Conservation (phyloP, 2,888 invertebrate genomes). For the Leucophora obtusa region DNA sequence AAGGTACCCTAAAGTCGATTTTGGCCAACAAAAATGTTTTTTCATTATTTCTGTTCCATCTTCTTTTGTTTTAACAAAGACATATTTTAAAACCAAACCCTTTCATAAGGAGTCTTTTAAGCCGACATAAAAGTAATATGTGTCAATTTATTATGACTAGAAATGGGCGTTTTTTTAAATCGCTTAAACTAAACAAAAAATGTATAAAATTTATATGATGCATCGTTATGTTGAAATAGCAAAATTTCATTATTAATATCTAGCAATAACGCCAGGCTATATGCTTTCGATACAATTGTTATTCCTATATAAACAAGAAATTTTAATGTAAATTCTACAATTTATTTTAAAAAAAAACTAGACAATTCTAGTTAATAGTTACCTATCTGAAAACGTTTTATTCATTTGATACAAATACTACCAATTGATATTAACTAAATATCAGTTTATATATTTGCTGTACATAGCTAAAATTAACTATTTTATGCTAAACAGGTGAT, state of each 20-base stretch:
- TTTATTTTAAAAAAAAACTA: slow-evolving; percentile 10
- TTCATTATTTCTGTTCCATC: not conserved
- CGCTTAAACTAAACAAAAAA: slow-evolving; percentile 1
- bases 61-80: slow-evolving; percentile 58
- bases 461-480: slow-evolving; percentile 27
- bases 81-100: slow-evolving; percentile 52
- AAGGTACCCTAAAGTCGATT: not conserved
- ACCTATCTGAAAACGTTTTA: not conserved
- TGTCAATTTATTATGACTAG: slow-evolving; percentile 66
- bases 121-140: slow-evolving; percentile 62
- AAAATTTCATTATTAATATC: slow-evolving; percentile 52
- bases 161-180: slow-evolving; percentile 60
- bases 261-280: slow-evolving; percentile 16
- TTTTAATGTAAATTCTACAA: slow-evolving; percentile 45
- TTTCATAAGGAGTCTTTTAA: slow-evolving; percentile 53
- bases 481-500: slow-evolving; percentile 52
- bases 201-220: slow-evolving; percentile 33
- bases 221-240: slow-evolving; percentile 56
- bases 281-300: not conserved
- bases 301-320: not conserved
- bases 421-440: slow-evolving; percentile 31
- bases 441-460: not conserved
- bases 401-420: not conserved
- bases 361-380: not conserved
- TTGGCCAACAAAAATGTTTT: not conserved